Evolutionary conservation across 2,797 vertebrate genomes (phyloP).

Genomic region (Arnoldichthys spilopterus): DNA sequence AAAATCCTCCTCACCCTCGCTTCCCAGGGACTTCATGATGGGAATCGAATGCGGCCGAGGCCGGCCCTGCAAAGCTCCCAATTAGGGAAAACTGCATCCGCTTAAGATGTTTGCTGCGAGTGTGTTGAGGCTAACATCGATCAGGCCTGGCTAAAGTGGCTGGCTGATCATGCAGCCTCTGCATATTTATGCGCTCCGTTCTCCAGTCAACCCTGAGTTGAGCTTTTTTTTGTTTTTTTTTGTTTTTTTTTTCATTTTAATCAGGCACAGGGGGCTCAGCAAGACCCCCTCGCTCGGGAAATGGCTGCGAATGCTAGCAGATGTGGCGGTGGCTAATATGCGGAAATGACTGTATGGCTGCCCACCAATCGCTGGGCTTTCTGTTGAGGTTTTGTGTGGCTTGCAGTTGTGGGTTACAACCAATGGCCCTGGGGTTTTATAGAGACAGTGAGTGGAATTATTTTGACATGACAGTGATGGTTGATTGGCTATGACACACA

Average conservation of each 20-base stretch:
- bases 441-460: conserved; percentile 73
- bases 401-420: conserved; percentile 53
- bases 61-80: conserved; percentile 80
- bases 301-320: conserved; percentile 72
- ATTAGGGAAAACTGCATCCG: conserved; percentile 82
- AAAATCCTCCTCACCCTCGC: conserved; percentile 64
- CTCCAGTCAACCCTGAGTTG: conserved; percentile 74
- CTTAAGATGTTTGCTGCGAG: conserved; percentile 83
- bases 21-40: conserved; percentile 81
- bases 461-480: conserved; percentile 75
- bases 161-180: conserved; percentile 73
- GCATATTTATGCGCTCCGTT: conserved; percentile 77
- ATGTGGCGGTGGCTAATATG: conserved; percentile 77
- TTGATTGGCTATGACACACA: conserved; percentile 48
- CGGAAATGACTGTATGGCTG: conserved; percentile 74
- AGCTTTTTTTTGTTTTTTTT: conserved; percentile 62
- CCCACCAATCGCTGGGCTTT: conserved; percentile 52
- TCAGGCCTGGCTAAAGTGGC: conserved; percentile 78
- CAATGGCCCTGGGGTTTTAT: conserved; percentile 62
- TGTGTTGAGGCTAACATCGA: conserved; percentile 78
- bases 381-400: conserved; percentile 44
- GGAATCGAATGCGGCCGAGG: conserved; percentile 75
- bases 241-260: conserved; percentile 68
- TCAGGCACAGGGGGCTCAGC: conserved; percentile 69
- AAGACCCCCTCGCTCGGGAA: conserved; percentile 32